Evolutionary conservation across 2,797 vertebrate species (phyloP), one percentile per base, ranked within the genome.

Genomic region (Danionella dracula): DNA sequence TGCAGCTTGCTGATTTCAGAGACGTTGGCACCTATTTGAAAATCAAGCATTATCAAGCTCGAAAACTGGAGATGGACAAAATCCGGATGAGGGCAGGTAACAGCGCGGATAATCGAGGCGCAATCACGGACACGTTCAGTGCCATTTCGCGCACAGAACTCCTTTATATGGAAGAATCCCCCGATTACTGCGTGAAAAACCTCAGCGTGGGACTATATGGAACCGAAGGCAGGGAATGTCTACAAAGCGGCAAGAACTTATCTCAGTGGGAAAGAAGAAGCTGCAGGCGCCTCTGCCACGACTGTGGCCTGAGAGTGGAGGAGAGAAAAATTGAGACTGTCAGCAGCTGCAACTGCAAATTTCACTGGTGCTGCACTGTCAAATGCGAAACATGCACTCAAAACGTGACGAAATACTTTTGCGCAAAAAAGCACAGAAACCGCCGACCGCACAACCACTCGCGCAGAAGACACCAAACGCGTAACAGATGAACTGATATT

Each of bases 331-430:
- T 82, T 0, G 91, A 95, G 74, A 87, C 92, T 1, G 83, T 90
- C 59, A 89, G 86, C 83, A 98, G 93, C 83, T 99, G 97, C 77
- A 94, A 98, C 78, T 99, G 97, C 87, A 96, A 90, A 59, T 99
- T 99, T 54, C 91, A 95, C 75, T 99, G 97, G 97, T 99, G 96
- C 79, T 99, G 97, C 79, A 94, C 90, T 0, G 97, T 99, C 50
- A 90, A 88, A 66, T 99, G 97, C 50, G 93, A 97, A 48, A 92
- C 88, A 68, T 99, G 97, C 80, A 86, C 84, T 38, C 90, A 91
- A 0, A 70, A 89, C 2, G 91, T 95, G 6, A 90, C 87, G 2
- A 98, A 93, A 75, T 90, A 93, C 79, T 93, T 91, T 72, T 99
- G 97, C 12, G 71, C 81, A 1, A 86, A 78, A 13, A 86, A 79